Base-by-base conservation (phyloP, 2,888 invertebrate species). In the Abrostola tripartita region DNA sequence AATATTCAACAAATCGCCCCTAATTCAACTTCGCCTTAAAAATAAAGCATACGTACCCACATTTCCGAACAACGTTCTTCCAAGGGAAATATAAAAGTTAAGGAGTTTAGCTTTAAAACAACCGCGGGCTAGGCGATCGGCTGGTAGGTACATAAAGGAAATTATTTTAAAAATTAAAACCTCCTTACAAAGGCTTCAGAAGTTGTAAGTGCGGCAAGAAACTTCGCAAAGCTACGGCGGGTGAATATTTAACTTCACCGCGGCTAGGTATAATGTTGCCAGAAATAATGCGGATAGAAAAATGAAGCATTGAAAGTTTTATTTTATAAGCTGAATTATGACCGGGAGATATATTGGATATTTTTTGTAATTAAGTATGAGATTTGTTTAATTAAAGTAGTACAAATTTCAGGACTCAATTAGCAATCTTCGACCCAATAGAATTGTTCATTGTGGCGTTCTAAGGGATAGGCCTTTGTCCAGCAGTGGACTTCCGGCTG, bases 161-260 rank as follows among this genome's bases (percentile, higher is more conserved):
- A 65, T 65, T 68, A 60, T 68, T 73, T 67, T 56, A 77, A 75
- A 79, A 79, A 79, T 70, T 69, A 75, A 70, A 71, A 66, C 59
- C 66, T 62, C 47, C 52, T 70, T 65, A 63, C 65, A 62, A 71
- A 68, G 66, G 56, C 59, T 75, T 68, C 24, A 41, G 37, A 71
- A 67, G 67, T 58, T 72, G 66, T n/a, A 49, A 61, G 57, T 63
- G 47, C 62, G 40, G 61, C 37, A 55, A 50, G 65, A 57, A 74
- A 74, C 38, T 79, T 76, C 12, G 50, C 53, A n/a, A 68, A n/a
- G 41, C n/a, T 65, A 66, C 60, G 62, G 56, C 12, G 37, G 52
- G 49, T 67, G 74, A 79, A 79, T 79, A 69, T 71, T 78, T 63
- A 66, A 72, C 41, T 68, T 60, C 47, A 37, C 37, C n/a, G 40